Base-by-base conservation (phyloP, 2,888 invertebrate species). In the Epinotia nisella region DNA sequence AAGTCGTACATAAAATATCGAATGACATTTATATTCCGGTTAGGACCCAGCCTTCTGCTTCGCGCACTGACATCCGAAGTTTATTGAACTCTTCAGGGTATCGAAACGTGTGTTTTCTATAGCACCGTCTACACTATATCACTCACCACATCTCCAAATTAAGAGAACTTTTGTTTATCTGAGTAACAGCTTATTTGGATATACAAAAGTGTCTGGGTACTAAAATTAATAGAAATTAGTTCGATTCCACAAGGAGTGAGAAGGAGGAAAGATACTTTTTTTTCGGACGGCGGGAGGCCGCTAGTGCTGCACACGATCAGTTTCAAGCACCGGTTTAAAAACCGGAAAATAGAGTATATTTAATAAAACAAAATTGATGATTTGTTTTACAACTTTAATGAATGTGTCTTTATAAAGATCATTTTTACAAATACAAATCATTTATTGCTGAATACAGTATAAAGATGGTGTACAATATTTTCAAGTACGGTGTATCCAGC, bases 11-110 rank as follows among this genome's bases (percentile, higher is more conserved):
- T 67, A 61, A 61, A 68, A 73, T 73, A 69, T 58, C 64, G 41
- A 73, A 69, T 73, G 73, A 73, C 73, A 73, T 73, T 71, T 71
- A 71, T 66, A 66, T 71, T 69, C 69, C 64, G 64, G 68, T 53
- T 68, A 56, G 17, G 51, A 59, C 67, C 72, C 73, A 64, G 68
- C 73, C 69, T 61, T 72, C 45, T 78, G 75, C 76, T 68, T 71
- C 78, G 79, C 80, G 82, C 81, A 78, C 80, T 83, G 86, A 85
- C 86, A 85, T 80, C 83, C 78, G 75, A 85, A 89, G 92, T 92
- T 91, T 92, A 90, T 81, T 92, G 91, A 93, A 91, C 92, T 87
- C 86, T 81, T 68, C 75, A 71, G 76, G 77, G 78, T 78, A 78
- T 78, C 76, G 77, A 81, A 81, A 85, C 77, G 78, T 75, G 72